Conservation (phyloP, 2,113 vertebrate genomes). For the Amblyopsis rosae region DNA sequence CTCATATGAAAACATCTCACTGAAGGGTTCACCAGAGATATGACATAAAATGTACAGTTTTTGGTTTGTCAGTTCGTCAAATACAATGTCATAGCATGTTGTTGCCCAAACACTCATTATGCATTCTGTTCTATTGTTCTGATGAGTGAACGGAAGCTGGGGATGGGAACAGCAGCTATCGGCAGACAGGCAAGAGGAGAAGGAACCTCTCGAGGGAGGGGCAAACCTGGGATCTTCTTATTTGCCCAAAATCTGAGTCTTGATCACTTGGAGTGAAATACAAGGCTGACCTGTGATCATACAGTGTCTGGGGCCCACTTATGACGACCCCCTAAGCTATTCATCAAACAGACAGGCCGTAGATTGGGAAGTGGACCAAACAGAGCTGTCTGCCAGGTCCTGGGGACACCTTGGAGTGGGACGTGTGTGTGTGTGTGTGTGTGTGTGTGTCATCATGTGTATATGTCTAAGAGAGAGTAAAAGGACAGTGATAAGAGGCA, state of each 20-base stretch:
- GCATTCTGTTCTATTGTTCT: conserved; percentile 5
- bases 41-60: no score
- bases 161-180: conserved; percentile 11
- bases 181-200: not conserved
- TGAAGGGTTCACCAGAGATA: no score
- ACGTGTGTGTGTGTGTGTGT: conserved; percentile 1
- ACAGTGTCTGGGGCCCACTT: conserved; percentile 37
- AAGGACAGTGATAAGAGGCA: not conserved
- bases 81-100: no score
- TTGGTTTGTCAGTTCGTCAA: no score
- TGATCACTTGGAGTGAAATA: conserved; percentile 41
- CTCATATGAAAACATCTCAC: no score
- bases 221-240: conserved; percentile 32
- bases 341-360: conserved; percentile 42
- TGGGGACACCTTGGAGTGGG: not conserved
- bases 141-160: conserved; percentile 1
- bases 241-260: conserved; percentile 25
- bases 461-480: not conserved
- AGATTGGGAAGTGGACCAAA: conserved; percentile 35
- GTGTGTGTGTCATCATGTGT: not conserved
- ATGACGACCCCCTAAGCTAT: conserved; percentile 26
- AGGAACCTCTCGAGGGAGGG: conserved; percentile 13
- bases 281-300: conserved; percentile 41
- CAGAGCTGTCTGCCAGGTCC: conserved; percentile 22
- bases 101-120: not conserved